Conservation (phyloP, 2,113 vertebrate genomes). For the Kryptolebias marmoratus region DNA sequence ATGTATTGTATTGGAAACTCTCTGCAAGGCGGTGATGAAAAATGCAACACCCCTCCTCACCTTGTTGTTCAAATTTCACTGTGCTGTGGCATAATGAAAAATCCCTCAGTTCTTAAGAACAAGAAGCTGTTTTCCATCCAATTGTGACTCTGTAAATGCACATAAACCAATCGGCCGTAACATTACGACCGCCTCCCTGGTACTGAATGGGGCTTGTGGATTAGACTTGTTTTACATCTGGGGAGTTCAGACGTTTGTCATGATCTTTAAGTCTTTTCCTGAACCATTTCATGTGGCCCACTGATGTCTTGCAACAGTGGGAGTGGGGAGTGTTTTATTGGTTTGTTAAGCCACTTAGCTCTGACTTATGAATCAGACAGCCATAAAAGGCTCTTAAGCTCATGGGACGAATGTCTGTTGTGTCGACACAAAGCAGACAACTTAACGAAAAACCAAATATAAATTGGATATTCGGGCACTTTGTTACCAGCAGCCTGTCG, state of each 20-base stretch:
- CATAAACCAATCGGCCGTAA: background rate
- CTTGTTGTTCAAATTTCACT: slow-evolving; percentile 6
- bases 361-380: too few relatives aligned
- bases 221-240: background rate
- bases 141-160: background rate
- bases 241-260: background rate
- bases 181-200: background rate
- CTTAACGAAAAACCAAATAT: too few relatives aligned
- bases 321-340: too few relatives aligned
- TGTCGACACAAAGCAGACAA: too few relatives aligned
- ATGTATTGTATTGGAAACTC: background rate
- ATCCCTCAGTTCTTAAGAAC: background rate
- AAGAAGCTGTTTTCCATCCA: slow-evolving; percentile 5
- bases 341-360: too few relatives aligned
- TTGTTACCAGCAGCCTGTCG: too few relatives aligned
- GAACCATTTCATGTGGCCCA: background rate
- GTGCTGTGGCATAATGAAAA: background rate
- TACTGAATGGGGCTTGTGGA: background rate
- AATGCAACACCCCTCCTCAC: background rate
- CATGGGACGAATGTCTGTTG: too few relatives aligned
- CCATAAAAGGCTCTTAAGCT: too few relatives aligned
- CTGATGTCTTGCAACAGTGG: too few relatives aligned
- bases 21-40: background rate
- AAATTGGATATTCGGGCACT: too few relatives aligned
- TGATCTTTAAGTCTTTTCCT: background rate